Evolutionary conservation across 53 echinoderm and acorn worm species (phyloP).

Genomic region (Echinometra lucunter): DNA sequence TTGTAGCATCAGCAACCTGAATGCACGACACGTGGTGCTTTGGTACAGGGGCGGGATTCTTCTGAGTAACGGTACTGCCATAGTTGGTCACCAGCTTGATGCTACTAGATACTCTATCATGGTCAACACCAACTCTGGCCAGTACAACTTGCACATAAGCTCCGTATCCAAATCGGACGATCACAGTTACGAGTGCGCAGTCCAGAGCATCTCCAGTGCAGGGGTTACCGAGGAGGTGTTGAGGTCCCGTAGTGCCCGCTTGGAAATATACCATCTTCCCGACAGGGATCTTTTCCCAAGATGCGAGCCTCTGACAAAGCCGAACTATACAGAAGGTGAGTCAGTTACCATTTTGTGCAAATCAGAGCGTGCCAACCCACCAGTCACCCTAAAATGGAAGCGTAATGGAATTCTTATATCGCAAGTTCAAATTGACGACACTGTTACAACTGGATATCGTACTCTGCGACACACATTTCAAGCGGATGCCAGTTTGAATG

Average conservation of each 20-base stretch:
- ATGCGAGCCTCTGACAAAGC: conserved; percentile 77
- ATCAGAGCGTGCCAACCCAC: conserved; percentile 91
- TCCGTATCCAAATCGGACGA: conserved; percentile 79
- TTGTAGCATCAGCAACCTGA: conserved; percentile 77
- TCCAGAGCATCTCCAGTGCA: conserved; percentile 28
- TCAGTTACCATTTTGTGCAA: conserved; percentile 77
- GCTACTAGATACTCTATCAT: conserved; percentile 66
- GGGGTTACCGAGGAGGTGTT: neutral
- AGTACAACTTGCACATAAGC: conserved; percentile 85
- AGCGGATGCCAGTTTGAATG: conserved; percentile 70
- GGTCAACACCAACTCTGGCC: conserved; percentile 70
- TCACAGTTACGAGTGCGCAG: conserved; percentile 75
- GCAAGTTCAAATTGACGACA: conserved; percentile 72
- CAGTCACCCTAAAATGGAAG: conserved; percentile 85
- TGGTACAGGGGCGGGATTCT: conserved; percentile 76
- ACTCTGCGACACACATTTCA: conserved; percentile 80
- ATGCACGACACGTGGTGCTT: conserved; percentile 68
- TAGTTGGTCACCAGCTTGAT: conserved; percentile 64
- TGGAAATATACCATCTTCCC: conserved; percentile 90
- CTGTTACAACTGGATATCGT: conserved; percentile 72
- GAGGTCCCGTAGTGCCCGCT: conserved; percentile 70
- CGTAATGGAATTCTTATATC: conserved; percentile 62
- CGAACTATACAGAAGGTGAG: conserved; percentile 79
- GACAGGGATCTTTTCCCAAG: conserved; percentile 72
- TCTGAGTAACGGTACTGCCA: conserved; percentile 70